These are phyloP conservation scores for Myotis findleyi DNA, from an alignment of 2,797 vertebrate species.

Conservation along the genomic window DNA sequence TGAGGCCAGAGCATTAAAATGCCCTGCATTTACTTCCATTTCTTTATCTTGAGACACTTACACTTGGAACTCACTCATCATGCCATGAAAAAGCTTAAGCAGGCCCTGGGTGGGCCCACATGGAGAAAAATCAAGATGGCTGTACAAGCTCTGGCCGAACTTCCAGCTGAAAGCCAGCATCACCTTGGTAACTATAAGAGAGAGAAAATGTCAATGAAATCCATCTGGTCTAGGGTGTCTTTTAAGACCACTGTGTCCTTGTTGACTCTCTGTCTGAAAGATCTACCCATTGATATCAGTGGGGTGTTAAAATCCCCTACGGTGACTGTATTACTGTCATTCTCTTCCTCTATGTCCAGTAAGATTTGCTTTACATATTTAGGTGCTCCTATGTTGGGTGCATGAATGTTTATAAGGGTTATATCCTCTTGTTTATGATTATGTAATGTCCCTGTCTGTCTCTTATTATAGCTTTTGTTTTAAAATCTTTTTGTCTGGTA, in stretches of 20 bases:
- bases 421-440: too few relatives aligned
- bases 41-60: conserved; percentile 22
- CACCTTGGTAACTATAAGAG: neutral
- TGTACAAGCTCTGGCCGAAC: neutral
- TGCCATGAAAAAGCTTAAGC: neutral
- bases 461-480: neutral
- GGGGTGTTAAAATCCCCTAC: neutral
- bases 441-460: neutral
- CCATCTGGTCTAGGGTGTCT: neutral
- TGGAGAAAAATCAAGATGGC: neutral
- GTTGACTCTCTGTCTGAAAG: neutral
- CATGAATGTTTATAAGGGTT: too few relatives aligned
- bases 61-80: neutral
- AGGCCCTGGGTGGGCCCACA: neutral
- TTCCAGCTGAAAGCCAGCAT: conserved; percentile 1
- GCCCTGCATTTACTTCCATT: neutral
- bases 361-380: neutral
- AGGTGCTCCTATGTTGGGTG: neutral
- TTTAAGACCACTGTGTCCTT: neutral
- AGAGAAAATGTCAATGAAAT: neutral
- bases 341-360: neutral
- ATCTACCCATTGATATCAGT: neutral
- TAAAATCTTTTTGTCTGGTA: neutral
- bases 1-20: conserved; percentile 9
- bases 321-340: neutral